Evolutionary conservation across 2,113 vertebrate species (phyloP), one percentile per base, ranked within the genome.

Genomic region (Megaleporinus macrocephalus): DNA sequence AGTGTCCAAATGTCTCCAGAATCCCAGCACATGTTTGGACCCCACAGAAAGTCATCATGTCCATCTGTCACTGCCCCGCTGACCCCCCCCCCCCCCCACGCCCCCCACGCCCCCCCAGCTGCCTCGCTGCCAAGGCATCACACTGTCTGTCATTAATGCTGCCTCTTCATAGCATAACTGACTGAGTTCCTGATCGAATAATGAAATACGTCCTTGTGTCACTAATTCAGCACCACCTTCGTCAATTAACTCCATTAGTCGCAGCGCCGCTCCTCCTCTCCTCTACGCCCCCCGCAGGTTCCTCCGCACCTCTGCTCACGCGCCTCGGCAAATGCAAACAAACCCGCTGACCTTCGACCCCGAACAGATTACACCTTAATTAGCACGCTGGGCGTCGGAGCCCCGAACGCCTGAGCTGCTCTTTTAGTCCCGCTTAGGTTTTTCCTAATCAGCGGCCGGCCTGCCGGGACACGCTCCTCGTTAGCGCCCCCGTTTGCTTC

Each of bases 301-400:
- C 41, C 11, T 11, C 41, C 41, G 53, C 18, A 53, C 72, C 51
- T 74, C 20, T 6, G 65, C 12, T 22, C 27, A 1, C 15, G 13
- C 47, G 73, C 51, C 76, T 27, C 72, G 78, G 41, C 68, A 80
- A 30, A 70, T 20, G 24, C 41, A 27, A 71, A 71, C 51, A 68
- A 61, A 65, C 55, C 33, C 76, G 12, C 22, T 59, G 73, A 77
- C 73, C 69, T 84, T 72, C 55, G 73, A 49, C 66, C 70, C 49
- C 30, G 3, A 14, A 36, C 55, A 63, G 63, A 76, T 82, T 82
- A 76, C 33, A 70, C 51, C 36, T 59, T 82, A 70, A 82, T 82
- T 70, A 82, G 51, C 73, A 41, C 61, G 24, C 57, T 59, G 80
- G 73, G 73, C 16, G 53, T 66, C 75, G 29, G 22, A 18, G 20